Conservation (phyloP, 2,113 vertebrate species). For the Vulpes vulpes region DNA sequence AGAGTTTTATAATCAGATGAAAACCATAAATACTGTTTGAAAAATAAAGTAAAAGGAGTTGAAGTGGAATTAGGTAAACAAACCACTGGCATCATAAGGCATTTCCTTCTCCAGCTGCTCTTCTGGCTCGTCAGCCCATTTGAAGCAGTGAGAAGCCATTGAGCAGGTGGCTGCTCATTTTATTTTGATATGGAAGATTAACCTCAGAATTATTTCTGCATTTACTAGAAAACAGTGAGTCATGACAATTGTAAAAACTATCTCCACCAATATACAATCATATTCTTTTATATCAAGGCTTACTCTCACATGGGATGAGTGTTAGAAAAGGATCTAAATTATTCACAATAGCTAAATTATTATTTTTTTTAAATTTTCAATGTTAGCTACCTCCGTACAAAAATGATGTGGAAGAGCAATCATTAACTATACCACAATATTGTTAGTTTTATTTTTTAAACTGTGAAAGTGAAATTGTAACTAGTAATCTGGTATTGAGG, state of each 20-base stretch:
- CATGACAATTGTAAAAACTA: conserved; percentile 79
- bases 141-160: conserved; percentile 61
- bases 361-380: not conserved
- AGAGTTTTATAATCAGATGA: not conserved
- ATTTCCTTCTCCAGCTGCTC: conserved; percentile 75
- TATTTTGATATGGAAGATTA: conserved; percentile 82
- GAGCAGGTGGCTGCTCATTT: conserved; percentile 82
- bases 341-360: conserved; percentile 38
- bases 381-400: not conserved
- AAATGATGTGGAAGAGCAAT: conserved; percentile 1
- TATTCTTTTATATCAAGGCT: conserved; percentile 61
- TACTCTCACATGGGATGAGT: not conserved
- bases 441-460: conserved; percentile 14
- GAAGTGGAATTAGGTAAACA: conserved; percentile 71
- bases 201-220: conserved; percentile 78
- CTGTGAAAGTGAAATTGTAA: not conserved
- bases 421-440: not conserved
- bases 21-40: conserved; percentile 34
- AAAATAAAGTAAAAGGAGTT: conserved; percentile 67
- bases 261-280: conserved; percentile 53
- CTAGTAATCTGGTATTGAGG: not conserved
- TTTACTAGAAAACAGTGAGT: conserved; percentile 82
- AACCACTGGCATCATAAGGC: conserved; percentile 65
- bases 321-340: conserved; percentile 12
- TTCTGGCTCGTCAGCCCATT: conserved; percentile 67